Percentiles rank a stretch among this genome's conserved stretches.
Evolutionary conservation across 2,797 vertebrate species (phyloP).

Genomic region (Carduelis carduelis): DNA sequence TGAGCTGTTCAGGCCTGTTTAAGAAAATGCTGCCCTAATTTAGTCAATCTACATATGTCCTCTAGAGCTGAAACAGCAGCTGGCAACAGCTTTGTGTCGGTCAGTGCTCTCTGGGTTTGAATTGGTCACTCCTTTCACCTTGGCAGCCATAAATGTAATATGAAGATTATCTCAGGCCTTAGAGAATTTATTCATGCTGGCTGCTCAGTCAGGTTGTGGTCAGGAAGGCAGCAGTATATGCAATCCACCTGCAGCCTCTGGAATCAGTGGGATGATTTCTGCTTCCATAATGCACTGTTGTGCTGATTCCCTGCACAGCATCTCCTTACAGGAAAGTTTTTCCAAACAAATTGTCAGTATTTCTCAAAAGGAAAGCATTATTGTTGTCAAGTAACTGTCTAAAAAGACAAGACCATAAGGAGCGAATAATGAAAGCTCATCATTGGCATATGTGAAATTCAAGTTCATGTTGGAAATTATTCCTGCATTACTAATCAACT

Average conservation of each 20-base stretch:
- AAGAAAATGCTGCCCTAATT: not conserved
- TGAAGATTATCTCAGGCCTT: not conserved
- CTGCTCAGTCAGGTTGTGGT: not conserved
- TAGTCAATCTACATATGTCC: not conserved
- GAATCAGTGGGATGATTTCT: not conserved
- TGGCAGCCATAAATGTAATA: not conserved
- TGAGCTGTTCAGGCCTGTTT: not conserved
- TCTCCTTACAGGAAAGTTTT: not conserved
- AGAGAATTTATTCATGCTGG: not conserved
- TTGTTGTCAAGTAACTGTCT: constrained; percentile 28
- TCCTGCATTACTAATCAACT: constrained; percentile 58
- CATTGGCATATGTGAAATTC: constrained; percentile 24
- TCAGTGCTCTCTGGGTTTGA: not conserved
- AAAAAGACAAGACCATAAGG: constrained; percentile 51
- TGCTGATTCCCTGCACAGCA: not conserved
- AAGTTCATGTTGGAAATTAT: constrained; percentile 21
- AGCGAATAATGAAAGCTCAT: constrained; percentile 25
- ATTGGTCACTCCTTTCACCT: not conserved
- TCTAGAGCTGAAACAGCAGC: not conserved
- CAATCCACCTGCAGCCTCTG: not conserved
- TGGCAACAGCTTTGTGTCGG: not conserved
- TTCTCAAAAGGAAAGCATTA: constrained; percentile 36
- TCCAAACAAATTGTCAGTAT: constrained; percentile 27
- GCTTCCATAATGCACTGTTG: not conserved
- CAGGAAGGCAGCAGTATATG: not conserved